A percentile compares a stretch with the other conserved stretches of the same genome.
Conservation (phyloP, 2,888 invertebrate genomes). For the Ferrisia virgata region DNA sequence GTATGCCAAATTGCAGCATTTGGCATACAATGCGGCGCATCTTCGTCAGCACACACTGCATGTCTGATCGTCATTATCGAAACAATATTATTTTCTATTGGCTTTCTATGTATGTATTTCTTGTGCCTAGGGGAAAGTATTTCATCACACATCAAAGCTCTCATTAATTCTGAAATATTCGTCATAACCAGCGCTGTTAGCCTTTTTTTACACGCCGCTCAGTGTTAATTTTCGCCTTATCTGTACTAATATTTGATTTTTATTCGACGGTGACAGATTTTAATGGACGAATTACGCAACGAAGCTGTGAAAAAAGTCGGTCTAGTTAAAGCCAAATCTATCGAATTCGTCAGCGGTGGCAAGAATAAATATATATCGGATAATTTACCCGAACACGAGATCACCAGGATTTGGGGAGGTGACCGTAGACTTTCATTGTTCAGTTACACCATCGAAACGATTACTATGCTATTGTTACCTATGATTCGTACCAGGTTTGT, state of each 20-base stretch:
- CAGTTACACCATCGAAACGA: constrained; percentile 92
- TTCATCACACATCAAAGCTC: too few relatives aligned
- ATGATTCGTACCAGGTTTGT: constrained; percentile 92
- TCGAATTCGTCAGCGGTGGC: constrained; percentile 51
- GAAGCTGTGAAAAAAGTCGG: constrained; percentile 56
- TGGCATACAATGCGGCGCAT: too few relatives aligned
- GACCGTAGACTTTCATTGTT: constrained; percentile 87
- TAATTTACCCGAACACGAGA: constrained; percentile 52
- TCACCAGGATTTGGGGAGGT: constrained; percentile 57
- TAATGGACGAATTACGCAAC: constrained; percentile 71
- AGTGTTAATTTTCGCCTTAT: neutral
- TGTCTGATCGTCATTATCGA: too few relatives aligned
- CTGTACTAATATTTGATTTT: neutral
- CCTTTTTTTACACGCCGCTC: too few relatives aligned
- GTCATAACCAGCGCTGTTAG: too few relatives aligned
- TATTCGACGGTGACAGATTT: constrained; percentile 60
- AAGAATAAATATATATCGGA: constrained; percentile 50
- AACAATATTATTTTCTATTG: too few relatives aligned
- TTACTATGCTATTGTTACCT: constrained; percentile 88
- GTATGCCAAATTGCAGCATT: too few relatives aligned
- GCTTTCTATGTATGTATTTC: too few relatives aligned
- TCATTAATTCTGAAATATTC: too few relatives aligned
- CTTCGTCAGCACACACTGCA: too few relatives aligned
- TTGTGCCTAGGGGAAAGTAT: too few relatives aligned
- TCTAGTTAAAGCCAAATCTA: constrained; percentile 52